phyloP scores from a whole-genome alignment of 2,113 vertebrate species.

The Tympanuchus pallidicinctus region DNA sequence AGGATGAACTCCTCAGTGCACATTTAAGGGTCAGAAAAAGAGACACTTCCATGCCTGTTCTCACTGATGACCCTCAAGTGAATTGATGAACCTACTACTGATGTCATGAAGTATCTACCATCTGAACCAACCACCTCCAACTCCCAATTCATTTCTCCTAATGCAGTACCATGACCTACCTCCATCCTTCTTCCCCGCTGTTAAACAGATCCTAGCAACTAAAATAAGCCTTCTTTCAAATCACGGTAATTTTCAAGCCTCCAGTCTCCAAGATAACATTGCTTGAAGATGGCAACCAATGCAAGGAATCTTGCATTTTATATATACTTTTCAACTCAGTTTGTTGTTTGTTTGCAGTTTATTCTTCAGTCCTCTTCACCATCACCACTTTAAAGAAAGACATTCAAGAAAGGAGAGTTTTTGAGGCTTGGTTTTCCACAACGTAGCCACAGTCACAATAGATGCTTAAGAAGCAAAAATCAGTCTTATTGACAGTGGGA shows the following conservation, averaged over 20 bases:
- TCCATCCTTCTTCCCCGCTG: neutral
- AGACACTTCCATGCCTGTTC: neutral
- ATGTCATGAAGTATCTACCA: neutral
- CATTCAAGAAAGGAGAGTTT: neutral
- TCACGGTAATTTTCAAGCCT: neutral
- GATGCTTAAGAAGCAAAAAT: neutral
- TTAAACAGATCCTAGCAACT: neutral
- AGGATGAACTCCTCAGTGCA: neutral
- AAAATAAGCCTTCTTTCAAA: neutral
- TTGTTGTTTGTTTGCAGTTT: neutral
- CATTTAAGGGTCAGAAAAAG: neutral
- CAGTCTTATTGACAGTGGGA: neutral
- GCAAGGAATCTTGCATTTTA: neutral
- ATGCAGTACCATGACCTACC: neutral
- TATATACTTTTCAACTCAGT: neutral
- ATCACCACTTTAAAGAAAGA: neutral
- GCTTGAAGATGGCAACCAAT: neutral
- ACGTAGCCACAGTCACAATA: neutral
- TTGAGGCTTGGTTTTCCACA: neutral
- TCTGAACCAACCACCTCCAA: neutral
- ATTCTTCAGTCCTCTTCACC: neutral
- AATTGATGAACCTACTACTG: neutral
- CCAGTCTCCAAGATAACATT: neutral
- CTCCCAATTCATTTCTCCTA: neutral
- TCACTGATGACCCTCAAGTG: neutral